Percentiles rank a stretch among this genome's conserved stretches.
These are phyloP conservation scores for Holacanthella duospinosa DNA, from an alignment of 2,888 invertebrate genomes.

Conservation along the genomic window DNA sequence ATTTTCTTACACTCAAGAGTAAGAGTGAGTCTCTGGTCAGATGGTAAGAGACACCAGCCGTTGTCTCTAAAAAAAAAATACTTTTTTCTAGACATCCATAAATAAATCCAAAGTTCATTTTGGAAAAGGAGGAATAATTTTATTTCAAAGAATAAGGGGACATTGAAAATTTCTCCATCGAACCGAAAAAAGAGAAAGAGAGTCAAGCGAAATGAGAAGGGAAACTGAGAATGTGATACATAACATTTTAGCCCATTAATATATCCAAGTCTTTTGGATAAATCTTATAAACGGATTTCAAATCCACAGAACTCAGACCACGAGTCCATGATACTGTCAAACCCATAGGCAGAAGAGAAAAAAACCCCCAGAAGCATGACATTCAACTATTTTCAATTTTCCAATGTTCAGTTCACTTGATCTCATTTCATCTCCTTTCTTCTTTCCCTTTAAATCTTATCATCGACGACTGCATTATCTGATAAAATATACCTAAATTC, in stretches of 20 bases:
- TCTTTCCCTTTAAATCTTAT: conserved; percentile 8
- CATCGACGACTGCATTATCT: conserved; percentile 5
- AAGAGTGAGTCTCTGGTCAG: no score
- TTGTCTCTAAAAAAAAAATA: no score
- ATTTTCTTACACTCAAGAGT: no score
- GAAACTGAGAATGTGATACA: neutral
- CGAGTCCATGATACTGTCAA: neutral
- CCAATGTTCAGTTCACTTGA: conserved; percentile 21
- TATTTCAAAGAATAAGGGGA: neutral
- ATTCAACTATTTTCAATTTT: conserved; percentile 25
- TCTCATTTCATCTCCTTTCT: conserved; percentile 22
- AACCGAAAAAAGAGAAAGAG: neutral
- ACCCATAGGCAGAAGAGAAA: neutral
- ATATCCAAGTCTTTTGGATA: neutral
- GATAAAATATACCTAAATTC: conserved; percentile 1
- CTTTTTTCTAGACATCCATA: no score
- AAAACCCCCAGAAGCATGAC: conserved; percentile 7
- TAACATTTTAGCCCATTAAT: neutral
- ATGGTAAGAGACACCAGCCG: no score
- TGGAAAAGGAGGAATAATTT: neutral
- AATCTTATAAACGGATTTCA: conserved; percentile 1
- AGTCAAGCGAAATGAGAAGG: neutral
- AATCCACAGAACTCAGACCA: neutral
- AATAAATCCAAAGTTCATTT: neutral
- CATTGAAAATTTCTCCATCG: neutral